Evolutionary conservation across 2,888 invertebrate genomes (phyloP).

Genomic region (Machimus rusticus): DNA sequence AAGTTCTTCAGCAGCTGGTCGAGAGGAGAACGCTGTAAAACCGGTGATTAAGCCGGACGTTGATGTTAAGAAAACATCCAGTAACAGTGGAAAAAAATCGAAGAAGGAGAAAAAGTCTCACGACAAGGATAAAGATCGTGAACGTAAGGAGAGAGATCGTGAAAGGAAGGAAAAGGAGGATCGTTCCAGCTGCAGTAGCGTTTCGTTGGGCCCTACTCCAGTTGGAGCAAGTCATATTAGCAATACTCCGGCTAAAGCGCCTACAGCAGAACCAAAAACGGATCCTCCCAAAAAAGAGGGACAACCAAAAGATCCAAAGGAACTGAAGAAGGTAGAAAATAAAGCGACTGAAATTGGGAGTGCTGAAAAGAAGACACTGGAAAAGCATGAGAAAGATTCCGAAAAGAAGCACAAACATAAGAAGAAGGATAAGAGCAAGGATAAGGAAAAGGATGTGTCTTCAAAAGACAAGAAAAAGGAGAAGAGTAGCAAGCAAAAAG

Average conservation of each 20-base stretch:
- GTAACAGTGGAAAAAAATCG: constrained; percentile 58
- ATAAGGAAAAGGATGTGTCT: constrained; percentile 67
- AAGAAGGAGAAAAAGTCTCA: constrained; percentile 71
- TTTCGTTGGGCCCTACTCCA: neutral
- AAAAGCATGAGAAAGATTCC: constrained; percentile 65
- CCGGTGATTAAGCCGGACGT: neutral
- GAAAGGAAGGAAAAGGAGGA: constrained; percentile 56
- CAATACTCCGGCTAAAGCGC: neutral
- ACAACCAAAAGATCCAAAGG: neutral
- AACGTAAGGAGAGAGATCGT: constrained; percentile 63
- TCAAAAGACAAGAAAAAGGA: constrained; percentile 53
- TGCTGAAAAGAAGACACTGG: constrained; percentile 51
- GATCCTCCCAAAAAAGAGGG: neutral
- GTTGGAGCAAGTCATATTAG: neutral
- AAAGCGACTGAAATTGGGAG: constrained; percentile 51
- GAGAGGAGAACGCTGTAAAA: constrained; percentile 15
- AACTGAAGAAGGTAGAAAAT: constrained; percentile 44
- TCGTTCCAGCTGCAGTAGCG: neutral
- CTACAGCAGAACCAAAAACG: neutral
- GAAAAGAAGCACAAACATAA: constrained; percentile 70
- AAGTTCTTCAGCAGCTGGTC: constrained; percentile 43
- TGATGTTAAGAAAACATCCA: constrained; percentile 41
- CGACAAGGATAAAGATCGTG: constrained; percentile 70
- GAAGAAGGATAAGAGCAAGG: constrained; percentile 73
- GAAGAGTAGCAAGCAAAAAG: constrained; percentile 51